Evolutionary conservation across 2,888 invertebrate species (phyloP).

Genomic region (Polymixis flavicincta): DNA sequence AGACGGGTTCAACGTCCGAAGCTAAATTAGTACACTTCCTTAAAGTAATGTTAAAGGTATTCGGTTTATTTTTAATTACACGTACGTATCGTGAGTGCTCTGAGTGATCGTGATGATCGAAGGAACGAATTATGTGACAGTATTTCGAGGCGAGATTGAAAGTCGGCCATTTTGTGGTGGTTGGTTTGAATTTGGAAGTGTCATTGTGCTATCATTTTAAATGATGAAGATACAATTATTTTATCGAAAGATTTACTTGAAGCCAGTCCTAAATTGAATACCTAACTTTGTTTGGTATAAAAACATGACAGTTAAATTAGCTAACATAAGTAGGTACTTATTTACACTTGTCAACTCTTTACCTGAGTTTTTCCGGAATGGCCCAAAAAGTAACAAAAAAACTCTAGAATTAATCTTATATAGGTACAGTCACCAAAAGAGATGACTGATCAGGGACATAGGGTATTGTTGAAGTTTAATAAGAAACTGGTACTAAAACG

Average conservation of each 20-base stretch:
- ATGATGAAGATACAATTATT: too few species aligned
- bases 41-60: slow-evolving; percentile 75
- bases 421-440: too few species aligned
- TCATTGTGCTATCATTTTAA: too few species aligned
- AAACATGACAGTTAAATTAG: too few species aligned
- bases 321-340: background rate
- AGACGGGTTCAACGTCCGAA: slow-evolving; percentile 80
- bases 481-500: too few species aligned
- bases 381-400: background rate
- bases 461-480: too few species aligned
- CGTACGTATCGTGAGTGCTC: slow-evolving; percentile 72
- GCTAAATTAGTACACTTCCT: slow-evolving; percentile 85
- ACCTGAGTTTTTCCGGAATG: background rate
- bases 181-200: background rate
- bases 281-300: too few species aligned
- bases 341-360: background rate
- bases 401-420: too few species aligned
- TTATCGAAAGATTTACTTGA: too few species aligned
- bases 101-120: slow-evolving; percentile 61
- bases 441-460: too few species aligned
- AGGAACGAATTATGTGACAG: slow-evolving; percentile 55
- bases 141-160: slow-evolving; percentile 1
- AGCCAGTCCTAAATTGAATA: too few species aligned
- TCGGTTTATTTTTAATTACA: slow-evolving; percentile 68
- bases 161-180: background rate